These are phyloP conservation scores for Sebastes diaconus DNA, from an alignment of 2,797 vertebrate species.

Conservation along the genomic window DNA sequence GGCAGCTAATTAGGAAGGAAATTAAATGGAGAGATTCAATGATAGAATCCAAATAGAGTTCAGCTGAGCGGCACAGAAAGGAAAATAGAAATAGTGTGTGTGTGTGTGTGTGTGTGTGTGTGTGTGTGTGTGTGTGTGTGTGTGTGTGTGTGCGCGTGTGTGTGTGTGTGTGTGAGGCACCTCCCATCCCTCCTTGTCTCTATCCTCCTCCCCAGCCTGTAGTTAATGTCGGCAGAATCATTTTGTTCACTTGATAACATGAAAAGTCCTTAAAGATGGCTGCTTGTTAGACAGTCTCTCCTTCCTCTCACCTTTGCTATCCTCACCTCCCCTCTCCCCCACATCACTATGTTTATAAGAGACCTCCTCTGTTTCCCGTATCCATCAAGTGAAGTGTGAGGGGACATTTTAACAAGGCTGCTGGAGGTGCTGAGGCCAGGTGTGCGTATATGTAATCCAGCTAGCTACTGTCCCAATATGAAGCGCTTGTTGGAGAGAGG, in stretches of 20 bases:
- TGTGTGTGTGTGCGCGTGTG: no score
- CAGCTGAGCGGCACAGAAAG: conserved; percentile 33
- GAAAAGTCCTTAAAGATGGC: conserved; percentile 11
- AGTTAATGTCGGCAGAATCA: not conserved
- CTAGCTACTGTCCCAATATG: not conserved
- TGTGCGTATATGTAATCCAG: not conserved
- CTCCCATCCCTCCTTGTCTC: not conserved
- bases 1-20: conserved; percentile 69
- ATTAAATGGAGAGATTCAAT: conserved; percentile 57
- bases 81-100: conserved; percentile 38
- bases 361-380: not conserved
- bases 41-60: conserved; percentile 66
- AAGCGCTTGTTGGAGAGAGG: not conserved
- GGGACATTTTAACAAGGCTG: not conserved
- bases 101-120: not conserved
- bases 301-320: not conserved
- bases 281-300: not conserved
- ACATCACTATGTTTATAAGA: conserved; percentile 9
- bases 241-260: conserved; percentile 31
- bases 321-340: not conserved
- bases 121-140: not conserved
- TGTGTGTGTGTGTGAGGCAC: not conserved
- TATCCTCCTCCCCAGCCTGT: not conserved
- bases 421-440: not conserved
- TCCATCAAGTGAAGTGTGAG: not conserved